Evolutionary conservation across 2,888 invertebrate species (phyloP).

Genomic region (Orthosia incerta): DNA sequence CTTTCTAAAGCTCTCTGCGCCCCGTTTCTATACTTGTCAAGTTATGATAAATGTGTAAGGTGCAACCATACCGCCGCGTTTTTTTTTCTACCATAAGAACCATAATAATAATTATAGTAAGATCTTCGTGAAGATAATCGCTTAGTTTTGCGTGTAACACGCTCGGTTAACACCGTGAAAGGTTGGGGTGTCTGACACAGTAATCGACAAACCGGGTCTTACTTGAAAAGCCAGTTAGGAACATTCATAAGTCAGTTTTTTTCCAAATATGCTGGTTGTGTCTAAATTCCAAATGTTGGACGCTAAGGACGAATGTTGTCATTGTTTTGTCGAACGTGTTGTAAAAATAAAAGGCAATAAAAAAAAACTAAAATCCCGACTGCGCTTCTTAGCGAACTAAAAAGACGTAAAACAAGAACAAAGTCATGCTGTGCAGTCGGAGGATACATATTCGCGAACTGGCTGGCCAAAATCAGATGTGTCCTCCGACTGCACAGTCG

Average conservation of each 20-base stretch:
- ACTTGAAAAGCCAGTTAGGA: slow-evolving; percentile 37
- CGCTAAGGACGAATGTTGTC: too few species aligned
- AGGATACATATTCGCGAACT: too few species aligned
- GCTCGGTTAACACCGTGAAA: slow-evolving; percentile 17
- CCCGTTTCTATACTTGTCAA: background rate
- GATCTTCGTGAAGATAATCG: slow-evolving; percentile 26
- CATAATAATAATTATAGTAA: background rate
- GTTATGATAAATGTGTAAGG: background rate
- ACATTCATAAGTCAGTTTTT: background rate
- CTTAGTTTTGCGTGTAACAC: slow-evolving; percentile 31
- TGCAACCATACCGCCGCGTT: background rate
- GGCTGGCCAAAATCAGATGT: too few species aligned
- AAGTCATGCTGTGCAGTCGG: too few species aligned
- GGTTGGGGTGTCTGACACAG: slow-evolving; percentile 11
- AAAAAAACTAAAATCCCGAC: too few species aligned
- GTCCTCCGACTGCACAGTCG: too few species aligned
- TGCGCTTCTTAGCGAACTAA: too few species aligned
- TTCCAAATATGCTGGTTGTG: too few species aligned
- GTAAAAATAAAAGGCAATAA: too few species aligned
- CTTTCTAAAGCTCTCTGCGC: too few species aligned
- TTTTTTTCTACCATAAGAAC: background rate
- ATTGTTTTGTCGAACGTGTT: too few species aligned
- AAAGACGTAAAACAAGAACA: too few species aligned
- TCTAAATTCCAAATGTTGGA: background rate
- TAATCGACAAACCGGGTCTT: slow-evolving; percentile 21